Evolutionary conservation across 2,113 vertebrate genomes (phyloP), one percentile per base, ranked within the genome.

Genomic region (Periophthalmodon schlosseri): DNA sequence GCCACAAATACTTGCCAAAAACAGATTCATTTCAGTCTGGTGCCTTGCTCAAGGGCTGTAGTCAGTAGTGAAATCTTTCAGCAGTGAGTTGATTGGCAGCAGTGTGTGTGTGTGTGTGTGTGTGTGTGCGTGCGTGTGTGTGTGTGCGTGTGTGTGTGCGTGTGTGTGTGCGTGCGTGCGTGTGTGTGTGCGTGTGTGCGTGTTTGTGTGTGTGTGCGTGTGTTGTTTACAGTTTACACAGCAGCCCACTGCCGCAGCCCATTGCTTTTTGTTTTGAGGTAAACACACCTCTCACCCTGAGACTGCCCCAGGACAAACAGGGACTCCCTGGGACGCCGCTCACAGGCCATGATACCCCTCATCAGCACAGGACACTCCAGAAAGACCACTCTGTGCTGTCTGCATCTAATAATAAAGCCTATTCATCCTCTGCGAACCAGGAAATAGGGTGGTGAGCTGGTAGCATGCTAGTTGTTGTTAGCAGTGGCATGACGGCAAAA

Each of bases 191-290:
- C 12, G 65, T 14, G 47, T 14, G 1, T 4, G 13, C 4, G 15
- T 4, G 28, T 28, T 56, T 68, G 68, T 21, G 28, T 28, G 61
- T 68, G 68, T 21, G 69, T 56, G 84, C 36, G 63, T 34, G 71
- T 75, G 2, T 73, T 86, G 81, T 89, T 86, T 78, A 83, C 87
- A 86, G 86, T 86, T 84, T 84, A 78, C 82, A 86, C 82, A 83
- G 84, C 67, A 76, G 67, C 77, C 74, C 79, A 70, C 66, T 84
- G 82, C 84, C 85, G 73, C 78, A 68, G 84, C 81, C 39, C 77
- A 78, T 81, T 87, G 75, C 76, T 71, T 84, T 74, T 77, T 90
- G 90, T 91, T 89, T 46, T 88, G 84, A 81, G 61, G 85, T 90
- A 89, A 91, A 90, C 84, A 86, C 68, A 72, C 84, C 81, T 80